A percentile compares a stretch with the other conserved stretches of the same genome.
phyloP scores from a whole-genome alignment of 1,140 invertebrate genomes.

The Pseudomyrmex cubaensis region DNA sequence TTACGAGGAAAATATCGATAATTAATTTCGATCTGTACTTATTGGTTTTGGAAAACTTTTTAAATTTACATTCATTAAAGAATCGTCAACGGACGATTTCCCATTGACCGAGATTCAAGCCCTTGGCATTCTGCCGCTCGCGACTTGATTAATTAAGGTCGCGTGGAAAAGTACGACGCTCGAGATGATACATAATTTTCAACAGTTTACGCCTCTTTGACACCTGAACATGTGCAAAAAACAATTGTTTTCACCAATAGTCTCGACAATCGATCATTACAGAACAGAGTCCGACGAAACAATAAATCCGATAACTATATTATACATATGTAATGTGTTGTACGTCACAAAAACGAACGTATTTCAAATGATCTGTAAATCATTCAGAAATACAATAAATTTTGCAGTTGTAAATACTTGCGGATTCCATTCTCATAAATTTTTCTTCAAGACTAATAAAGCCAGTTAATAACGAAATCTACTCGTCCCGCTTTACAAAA shows the following conservation, averaged over 20 bases:
- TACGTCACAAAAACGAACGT: neutral
- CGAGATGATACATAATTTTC: constrained; percentile 5
- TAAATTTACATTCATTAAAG: too few species aligned
- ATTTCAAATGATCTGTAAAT: neutral
- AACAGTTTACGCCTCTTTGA: neutral
- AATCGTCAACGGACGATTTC: constrained; percentile 49
- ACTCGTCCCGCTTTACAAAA: too few species aligned
- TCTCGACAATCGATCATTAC: too few species aligned
- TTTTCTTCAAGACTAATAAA: neutral
- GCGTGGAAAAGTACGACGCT: constrained; percentile 19
- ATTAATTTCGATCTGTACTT: neutral
- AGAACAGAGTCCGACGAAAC: neutral
- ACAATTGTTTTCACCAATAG: neutral
- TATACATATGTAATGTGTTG: too few species aligned
- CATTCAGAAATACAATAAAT: neutral
- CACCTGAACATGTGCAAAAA: neutral
- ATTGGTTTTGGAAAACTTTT: neutral
- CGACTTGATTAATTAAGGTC: constrained; percentile 75
- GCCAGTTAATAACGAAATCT: neutral
- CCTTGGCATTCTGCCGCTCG: constrained; percentile 70
- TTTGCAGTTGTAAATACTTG: neutral
- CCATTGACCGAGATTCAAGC: constrained; percentile 65
- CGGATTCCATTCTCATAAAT: neutral
- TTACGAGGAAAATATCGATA: neutral
- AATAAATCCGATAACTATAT: too few species aligned